Conservation (phyloP, 2,888 invertebrate species). For the Drosophila bunnanda region DNA sequence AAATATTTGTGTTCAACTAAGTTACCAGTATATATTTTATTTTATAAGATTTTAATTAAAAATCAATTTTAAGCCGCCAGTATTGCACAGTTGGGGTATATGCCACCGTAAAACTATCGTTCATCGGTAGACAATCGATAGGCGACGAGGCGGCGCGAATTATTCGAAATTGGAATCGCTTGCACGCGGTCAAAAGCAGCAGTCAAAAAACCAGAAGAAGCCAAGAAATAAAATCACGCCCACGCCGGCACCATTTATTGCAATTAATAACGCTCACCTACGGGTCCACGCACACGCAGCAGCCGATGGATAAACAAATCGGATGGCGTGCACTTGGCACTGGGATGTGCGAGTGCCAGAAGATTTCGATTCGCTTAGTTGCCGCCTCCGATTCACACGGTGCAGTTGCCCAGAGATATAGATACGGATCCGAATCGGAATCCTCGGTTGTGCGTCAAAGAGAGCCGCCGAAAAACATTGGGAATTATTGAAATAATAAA, state of each 20-base stretch:
- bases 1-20: background rate
- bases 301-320: constrained; percentile 64
- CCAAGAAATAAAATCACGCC: constrained; percentile 45
- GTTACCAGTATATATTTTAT: background rate
- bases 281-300: constrained; percentile 24
- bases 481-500: constrained; percentile 78
- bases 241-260: constrained; percentile 52
- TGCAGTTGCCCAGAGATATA: constrained; percentile 60
- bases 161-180: constrained; percentile 1
- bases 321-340: constrained; percentile 57
- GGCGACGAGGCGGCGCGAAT: background rate
- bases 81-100: background rate
- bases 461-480: constrained; percentile 52
- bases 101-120: background rate
- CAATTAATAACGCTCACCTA: constrained; percentile 66
- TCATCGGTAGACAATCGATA: background rate
- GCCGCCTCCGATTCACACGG: constrained; percentile 52
- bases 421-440: constrained; percentile 1
- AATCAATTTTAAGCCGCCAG: background rate
- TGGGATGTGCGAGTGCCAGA: constrained; percentile 26
- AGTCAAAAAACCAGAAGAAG: background rate
- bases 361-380: constrained; percentile 53
- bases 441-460: constrained; percentile 69
- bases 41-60: background rate
- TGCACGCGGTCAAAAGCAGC: background rate